Percentiles rank a stretch among this genome's conserved stretches.
Conservation (phyloP, 2,888 invertebrate species). For the Adela reaumurella region DNA sequence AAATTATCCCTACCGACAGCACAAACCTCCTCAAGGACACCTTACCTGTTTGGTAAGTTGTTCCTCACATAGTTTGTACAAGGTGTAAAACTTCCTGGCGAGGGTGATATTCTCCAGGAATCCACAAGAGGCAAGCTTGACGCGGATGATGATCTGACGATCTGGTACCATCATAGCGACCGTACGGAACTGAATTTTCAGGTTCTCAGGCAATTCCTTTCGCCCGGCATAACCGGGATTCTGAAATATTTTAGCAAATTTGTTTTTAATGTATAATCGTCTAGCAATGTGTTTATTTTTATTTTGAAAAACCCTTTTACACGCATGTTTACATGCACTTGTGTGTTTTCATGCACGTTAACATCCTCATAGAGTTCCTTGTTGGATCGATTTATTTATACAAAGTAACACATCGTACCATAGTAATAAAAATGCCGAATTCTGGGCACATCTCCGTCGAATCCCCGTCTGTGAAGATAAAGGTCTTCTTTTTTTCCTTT, state of each 20-base stretch:
- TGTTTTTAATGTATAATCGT: background rate
- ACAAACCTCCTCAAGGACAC: too few relatives aligned
- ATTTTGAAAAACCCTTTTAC: too few relatives aligned
- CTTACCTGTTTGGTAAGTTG: slow-evolving; percentile 90
- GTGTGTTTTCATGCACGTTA: too few relatives aligned
- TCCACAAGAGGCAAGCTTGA: slow-evolving; percentile 93
- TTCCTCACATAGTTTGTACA: slow-evolving; percentile 96
- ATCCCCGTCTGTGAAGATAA: slow-evolving; percentile 94
- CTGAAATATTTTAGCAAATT: too few relatives aligned
- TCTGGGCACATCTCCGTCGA: slow-evolving; percentile 89
- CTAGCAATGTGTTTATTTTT: too few relatives aligned
- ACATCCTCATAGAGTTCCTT: too few relatives aligned
- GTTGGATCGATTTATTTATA: too few relatives aligned
- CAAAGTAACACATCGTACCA: slow-evolving; percentile 56
- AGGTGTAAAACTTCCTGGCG: slow-evolving; percentile 92
- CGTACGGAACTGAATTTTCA: slow-evolving; percentile 96
- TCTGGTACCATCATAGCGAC: slow-evolving; percentile 99
- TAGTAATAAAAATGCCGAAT: slow-evolving; percentile 96
- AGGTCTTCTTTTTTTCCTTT: slow-evolving; percentile 88
- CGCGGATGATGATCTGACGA: slow-evolving; percentile 93
- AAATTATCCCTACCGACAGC: too few relatives aligned
- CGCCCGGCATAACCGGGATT: slow-evolving; percentile 97
- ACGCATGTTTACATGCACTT: too few relatives aligned
- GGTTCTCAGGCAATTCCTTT: slow-evolving; percentile 93
- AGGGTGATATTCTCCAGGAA: slow-evolving; percentile 93